phyloP scores from a whole-genome alignment of 2,888 invertebrate genomes.

The Lissonota sp. region DNA sequence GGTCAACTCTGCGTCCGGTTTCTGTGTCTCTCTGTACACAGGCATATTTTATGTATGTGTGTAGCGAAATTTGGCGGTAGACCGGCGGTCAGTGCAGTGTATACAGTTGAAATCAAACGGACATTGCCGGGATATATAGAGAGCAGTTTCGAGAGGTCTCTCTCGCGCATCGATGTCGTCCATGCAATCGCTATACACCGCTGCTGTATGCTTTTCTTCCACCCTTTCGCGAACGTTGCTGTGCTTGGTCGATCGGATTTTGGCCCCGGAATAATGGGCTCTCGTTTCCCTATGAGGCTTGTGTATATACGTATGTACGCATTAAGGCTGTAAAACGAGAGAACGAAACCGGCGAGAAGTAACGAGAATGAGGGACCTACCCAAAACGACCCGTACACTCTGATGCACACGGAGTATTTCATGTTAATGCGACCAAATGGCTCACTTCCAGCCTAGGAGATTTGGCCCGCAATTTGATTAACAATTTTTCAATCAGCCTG shows the following conservation, averaged over 20 bases:
- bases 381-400: conserved; percentile 4
- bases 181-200: conserved; percentile 10
- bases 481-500: too few relatives aligned
- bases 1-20: background rate
- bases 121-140: conserved; percentile 43
- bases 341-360: conserved; percentile 4
- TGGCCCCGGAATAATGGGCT: conserved; percentile 49
- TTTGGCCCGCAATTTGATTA: too few relatives aligned
- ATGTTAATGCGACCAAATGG: too few relatives aligned
- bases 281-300: conserved; percentile 43
- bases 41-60: background rate
- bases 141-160: conserved; percentile 49
- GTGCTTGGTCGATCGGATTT: conserved; percentile 59
- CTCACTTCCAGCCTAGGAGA: too few relatives aligned
- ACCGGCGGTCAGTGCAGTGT: conserved; percentile 40
- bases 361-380: conserved; percentile 27
- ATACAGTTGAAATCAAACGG: conserved; percentile 62
- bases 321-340: conserved; percentile 1
- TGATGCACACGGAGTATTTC: background rate
- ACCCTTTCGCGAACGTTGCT: conserved; percentile 31
- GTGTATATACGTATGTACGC: background rate
- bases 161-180: conserved; percentile 30
- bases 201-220: background rate
- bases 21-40: background rate
- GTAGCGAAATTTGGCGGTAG: conserved; percentile 53